Conservation (phyloP, 2,888 invertebrate genomes). For the Pristionchus fissidentatus region DNA sequence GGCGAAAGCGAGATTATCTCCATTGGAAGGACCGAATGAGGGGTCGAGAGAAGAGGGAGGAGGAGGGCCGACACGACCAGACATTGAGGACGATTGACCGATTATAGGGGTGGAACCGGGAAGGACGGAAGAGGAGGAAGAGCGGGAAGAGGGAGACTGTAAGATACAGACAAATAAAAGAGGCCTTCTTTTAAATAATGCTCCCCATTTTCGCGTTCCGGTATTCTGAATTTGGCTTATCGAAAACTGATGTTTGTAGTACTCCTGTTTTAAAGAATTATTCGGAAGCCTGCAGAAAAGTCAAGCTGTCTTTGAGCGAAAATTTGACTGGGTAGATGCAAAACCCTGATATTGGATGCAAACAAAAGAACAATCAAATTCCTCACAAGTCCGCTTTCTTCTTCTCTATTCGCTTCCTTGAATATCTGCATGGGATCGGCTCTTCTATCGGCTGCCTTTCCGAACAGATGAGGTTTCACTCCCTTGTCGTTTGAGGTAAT, state of each 20-base stretch:
- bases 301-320: too few relatives aligned
- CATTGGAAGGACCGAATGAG: neutral
- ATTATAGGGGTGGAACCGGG: conserved; percentile 11
- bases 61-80: conserved; percentile 9
- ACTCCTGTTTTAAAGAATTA: too few relatives aligned
- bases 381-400: neutral
- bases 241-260: too few relatives aligned
- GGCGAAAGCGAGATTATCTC: conserved; percentile 23
- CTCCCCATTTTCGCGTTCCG: too few relatives aligned
- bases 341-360: too few relatives aligned
- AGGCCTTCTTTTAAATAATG: too few relatives aligned
- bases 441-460: neutral
- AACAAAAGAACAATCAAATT: neutral
- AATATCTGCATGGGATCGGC: conserved; percentile 28
- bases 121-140: neutral
- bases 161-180: neutral
- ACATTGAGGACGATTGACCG: neutral
- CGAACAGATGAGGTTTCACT: conserved; percentile 46
- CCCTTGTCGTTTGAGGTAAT: conserved; percentile 38
- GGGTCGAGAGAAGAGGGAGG: conserved; percentile 43
- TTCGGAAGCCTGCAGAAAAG: too few relatives aligned
- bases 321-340: too few relatives aligned
- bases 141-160: neutral
- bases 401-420: conserved; percentile 2
- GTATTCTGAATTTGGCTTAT: too few relatives aligned